Base-by-base conservation (phyloP, 2,797 vertebrate species). In the Gambusia yucatana region DNA sequence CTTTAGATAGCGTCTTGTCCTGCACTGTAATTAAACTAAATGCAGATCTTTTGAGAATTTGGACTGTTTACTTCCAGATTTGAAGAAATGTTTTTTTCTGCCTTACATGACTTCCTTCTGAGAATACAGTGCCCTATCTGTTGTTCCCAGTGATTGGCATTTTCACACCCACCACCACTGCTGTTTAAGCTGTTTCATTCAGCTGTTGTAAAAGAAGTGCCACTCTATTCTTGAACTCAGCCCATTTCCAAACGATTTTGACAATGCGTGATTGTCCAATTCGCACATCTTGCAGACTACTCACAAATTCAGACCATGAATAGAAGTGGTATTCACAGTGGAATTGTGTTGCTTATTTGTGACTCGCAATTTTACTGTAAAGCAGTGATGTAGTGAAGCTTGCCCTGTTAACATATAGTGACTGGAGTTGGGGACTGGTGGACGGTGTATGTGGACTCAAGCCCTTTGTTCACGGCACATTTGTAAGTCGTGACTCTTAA, bases 131-230 rank as follows among this genome's bases (percentile, higher is more conserved):
- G 61, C 81, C 87, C 77, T 48, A 76, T 69, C 73, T 78, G 81
- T 88, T 86, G 85, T 87, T 90, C 47, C 85, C 75, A 25, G 79
- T 92, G 88, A 93, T 82, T 88, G 87, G 75, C 81, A 75, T 79
- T 75, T 84, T 92, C 83, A 91, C 86, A 89, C 89, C 85, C 79
- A 86, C 80, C 84, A 82, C 86, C 79, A 59, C 80, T 77, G 77
- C 77, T 75, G 46, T 80, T 84, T 79, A 82, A 86, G 75, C 30
- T 67, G 43, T 47, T 89, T 87, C 80, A 87, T 84, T 88, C 80
- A 87, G 43, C 77, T 73, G 77, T 81, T 90, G 77, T 75, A 76
- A 67, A 83, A 69, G 39, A 86, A 80, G 44, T 89, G 88, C 85
- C 84, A 83, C 70, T 89, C 83, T 77, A 10, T 81, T 82, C 78